Conservation (phyloP, 2,113 vertebrate species). For the Anguilla rostrata region DNA sequence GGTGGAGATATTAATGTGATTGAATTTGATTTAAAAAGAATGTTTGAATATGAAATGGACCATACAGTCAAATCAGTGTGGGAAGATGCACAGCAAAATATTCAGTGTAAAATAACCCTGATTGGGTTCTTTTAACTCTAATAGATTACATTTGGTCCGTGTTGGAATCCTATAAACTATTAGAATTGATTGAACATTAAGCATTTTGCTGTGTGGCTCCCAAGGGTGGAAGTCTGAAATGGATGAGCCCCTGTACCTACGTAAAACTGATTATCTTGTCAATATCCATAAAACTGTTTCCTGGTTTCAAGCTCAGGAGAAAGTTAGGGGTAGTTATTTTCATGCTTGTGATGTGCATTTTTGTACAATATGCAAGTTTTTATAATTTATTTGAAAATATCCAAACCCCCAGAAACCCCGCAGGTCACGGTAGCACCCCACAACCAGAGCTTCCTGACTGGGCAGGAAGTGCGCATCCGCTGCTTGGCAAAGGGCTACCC, state of each 20-base stretch:
- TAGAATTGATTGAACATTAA: not conserved
- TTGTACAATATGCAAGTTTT: not conserved
- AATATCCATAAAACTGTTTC: not conserved
- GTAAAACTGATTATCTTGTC: not conserved
- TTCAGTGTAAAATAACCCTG: no score
- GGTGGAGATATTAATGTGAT: not conserved
- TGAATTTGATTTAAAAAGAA: not conserved
- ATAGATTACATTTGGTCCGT: no score
- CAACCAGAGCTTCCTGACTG: conserved; percentile 83
- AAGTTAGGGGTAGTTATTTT: not conserved
- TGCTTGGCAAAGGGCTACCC: conserved; percentile 86
- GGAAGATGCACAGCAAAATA: not conserved
- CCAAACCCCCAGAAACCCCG: conserved; percentile 73
- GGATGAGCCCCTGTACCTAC: not conserved
- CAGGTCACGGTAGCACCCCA: conserved; percentile 78
- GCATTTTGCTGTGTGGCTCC: not conserved
- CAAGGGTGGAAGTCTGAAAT: not conserved
- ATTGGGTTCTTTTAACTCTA: no score
- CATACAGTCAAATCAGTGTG: not conserved
- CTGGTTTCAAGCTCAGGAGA: not conserved
- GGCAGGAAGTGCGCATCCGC: conserved; percentile 83
- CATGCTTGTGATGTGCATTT: not conserved
- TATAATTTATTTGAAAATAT: not conserved
- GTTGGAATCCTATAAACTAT: no score
- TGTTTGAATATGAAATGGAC: conserved; percentile 4